These are phyloP conservation scores for Cryptoprocta ferox DNA, from an alignment of 2,797 vertebrate genomes.

Conservation along the genomic window DNA sequence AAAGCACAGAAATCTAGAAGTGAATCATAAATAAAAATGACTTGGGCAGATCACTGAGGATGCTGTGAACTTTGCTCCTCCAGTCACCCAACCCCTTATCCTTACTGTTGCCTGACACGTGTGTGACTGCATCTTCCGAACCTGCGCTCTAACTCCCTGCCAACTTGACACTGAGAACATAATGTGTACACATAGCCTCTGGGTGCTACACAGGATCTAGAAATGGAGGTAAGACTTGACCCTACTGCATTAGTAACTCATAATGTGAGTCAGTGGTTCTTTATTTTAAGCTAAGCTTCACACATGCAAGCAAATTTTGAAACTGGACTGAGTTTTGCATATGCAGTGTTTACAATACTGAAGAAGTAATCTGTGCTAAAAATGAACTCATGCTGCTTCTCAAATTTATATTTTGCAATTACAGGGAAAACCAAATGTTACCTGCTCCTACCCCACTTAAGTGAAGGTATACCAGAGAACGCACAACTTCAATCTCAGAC, in stretches of 20 bases:
- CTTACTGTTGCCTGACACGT: neutral
- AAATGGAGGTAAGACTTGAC: neutral
- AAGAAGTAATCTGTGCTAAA: neutral
- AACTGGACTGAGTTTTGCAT: neutral
- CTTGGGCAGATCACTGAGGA: neutral
- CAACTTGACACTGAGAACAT: neutral
- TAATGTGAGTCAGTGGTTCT: neutral
- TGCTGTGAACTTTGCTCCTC: neutral
- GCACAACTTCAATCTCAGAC: neutral
- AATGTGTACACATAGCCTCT: neutral
- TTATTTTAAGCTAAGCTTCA: neutral
- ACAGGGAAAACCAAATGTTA: neutral
- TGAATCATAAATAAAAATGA: neutral
- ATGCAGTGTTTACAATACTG: neutral
- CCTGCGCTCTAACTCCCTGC: neutral
- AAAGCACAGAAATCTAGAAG: neutral
- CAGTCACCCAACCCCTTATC: neutral
- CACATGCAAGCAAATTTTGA: neutral
- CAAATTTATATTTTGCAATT: neutral
- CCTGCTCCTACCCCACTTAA: neutral
- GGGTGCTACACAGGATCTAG: neutral
- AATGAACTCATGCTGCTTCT: conserved; percentile 25
- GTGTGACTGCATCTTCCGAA: neutral
- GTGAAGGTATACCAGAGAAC: neutral
- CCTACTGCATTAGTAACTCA: neutral